A percentile compares a stretch with the other conserved stretches of the same genome.
These are phyloP conservation scores for Cranoglanis bouderius DNA, from an alignment of 2,113 vertebrate genomes.

Conservation along the genomic window DNA sequence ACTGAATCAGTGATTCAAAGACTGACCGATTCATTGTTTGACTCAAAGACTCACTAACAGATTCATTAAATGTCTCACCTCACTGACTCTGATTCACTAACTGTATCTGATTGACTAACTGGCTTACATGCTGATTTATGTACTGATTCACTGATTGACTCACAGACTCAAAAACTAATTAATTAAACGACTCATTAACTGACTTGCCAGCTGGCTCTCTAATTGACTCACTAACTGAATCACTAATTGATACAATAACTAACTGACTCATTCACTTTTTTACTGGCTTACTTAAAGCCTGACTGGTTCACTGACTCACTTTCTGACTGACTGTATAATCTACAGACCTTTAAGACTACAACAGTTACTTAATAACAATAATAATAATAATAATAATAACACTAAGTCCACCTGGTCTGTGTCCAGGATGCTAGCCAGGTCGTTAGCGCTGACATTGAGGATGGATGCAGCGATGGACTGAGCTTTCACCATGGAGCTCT, in stretches of 20 bases:
- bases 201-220: not conserved
- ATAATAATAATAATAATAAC: not conserved
- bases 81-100: not conserved
- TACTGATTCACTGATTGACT: not conserved
- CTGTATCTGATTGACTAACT: not conserved
- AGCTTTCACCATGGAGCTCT: constrained; percentile 82
- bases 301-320: not conserved
- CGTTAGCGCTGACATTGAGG: constrained; percentile 86
- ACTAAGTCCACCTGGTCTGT: constrained; percentile 76
- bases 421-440: constrained; percentile 85
- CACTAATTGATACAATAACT: not conserved
- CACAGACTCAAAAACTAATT: not conserved
- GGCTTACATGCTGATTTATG: not conserved
- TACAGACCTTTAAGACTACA: not conserved
- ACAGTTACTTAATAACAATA: not conserved
- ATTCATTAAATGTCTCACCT: no score
- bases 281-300: no score
- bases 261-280: not conserved
- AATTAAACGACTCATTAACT: not conserved
- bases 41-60: not conserved
- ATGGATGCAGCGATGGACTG: constrained; percentile 88
- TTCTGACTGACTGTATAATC: not conserved
- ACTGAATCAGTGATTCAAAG: no score
- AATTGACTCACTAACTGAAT: not conserved
- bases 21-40: not conserved